Conservation (phyloP, 2,113 vertebrate genomes). For the Bungarus multicinctus region DNA sequence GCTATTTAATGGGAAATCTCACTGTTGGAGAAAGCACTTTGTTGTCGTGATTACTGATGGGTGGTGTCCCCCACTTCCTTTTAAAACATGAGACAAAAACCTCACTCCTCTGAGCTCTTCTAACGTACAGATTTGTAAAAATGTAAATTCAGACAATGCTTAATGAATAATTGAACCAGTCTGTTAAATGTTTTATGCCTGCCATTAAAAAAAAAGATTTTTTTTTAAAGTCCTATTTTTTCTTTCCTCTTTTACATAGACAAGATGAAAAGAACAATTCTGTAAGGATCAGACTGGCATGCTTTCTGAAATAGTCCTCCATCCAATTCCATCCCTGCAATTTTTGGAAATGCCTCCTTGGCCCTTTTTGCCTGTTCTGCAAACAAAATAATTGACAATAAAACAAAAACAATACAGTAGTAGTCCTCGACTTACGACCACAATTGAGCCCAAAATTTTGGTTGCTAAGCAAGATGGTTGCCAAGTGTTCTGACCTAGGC, state of each 20-base stretch:
- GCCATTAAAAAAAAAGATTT: slow-evolving; percentile 43
- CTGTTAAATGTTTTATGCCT: slow-evolving; percentile 50
- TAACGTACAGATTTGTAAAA: slow-evolving; percentile 37
- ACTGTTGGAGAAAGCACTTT: background rate
- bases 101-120: background rate
- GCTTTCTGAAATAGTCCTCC: slow-evolving; percentile 49
- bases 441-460: background rate
- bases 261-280: background rate
- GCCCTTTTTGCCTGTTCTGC: background rate
- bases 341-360: background rate
- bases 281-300: slow-evolving; percentile 38
- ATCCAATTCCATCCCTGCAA: background rate
- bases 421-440: background rate
- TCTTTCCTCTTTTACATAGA: slow-evolving; percentile 36
- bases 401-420: background rate
- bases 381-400: background rate
- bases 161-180: slow-evolving; percentile 39
- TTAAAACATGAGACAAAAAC: background rate
- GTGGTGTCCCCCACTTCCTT: background rate
- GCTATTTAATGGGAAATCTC: background rate
- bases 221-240: slow-evolving; percentile 49
- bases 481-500: background rate
- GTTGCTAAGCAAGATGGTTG: background rate
- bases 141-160: slow-evolving; percentile 43
- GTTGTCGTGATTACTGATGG: background rate